Conservation (phyloP, 1,140 invertebrate genomes). For the Nasonia longicornis region DNA sequence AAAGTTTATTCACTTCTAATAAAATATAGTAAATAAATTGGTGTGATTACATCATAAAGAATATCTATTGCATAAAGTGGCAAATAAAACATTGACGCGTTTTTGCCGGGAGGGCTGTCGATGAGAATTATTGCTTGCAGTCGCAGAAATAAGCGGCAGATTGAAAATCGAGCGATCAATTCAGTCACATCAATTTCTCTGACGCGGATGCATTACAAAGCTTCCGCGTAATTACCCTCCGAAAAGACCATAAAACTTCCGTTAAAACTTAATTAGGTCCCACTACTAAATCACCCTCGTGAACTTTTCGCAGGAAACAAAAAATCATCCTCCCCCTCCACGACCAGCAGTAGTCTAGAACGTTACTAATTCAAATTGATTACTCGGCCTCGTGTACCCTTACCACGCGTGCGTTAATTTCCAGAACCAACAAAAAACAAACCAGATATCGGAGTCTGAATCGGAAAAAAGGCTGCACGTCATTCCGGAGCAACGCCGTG, state of each 20-base stretch:
- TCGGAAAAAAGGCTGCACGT: constrained; percentile 4
- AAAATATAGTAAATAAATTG: too few relatives aligned
- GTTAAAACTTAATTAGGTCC: constrained; percentile 23
- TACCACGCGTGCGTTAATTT: constrained; percentile 8
- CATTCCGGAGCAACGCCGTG: constrained; percentile 8
- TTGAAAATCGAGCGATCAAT: too few relatives aligned
- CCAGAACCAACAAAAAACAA: not conserved
- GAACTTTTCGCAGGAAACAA: not conserved
- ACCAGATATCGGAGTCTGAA: not conserved
- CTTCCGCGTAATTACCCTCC: not conserved
- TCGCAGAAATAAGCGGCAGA: too few relatives aligned
- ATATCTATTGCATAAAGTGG: too few relatives aligned
- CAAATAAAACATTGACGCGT: too few relatives aligned
- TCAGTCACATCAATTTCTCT: too few relatives aligned
- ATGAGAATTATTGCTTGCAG: too few relatives aligned
- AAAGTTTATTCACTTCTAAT: too few relatives aligned
- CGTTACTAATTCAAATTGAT: constrained; percentile 41
- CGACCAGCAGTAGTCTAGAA: not conserved
- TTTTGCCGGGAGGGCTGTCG: too few relatives aligned
- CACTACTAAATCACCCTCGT: constrained; percentile 2
- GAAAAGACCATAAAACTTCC: constrained; percentile 1
- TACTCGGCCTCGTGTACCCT: not conserved
- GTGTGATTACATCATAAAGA: too few relatives aligned
- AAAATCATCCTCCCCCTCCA: not conserved
- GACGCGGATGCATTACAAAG: too few relatives aligned